Conservation (phyloP, 1,140 invertebrate genomes). For the Polyergus mexicanus region DNA sequence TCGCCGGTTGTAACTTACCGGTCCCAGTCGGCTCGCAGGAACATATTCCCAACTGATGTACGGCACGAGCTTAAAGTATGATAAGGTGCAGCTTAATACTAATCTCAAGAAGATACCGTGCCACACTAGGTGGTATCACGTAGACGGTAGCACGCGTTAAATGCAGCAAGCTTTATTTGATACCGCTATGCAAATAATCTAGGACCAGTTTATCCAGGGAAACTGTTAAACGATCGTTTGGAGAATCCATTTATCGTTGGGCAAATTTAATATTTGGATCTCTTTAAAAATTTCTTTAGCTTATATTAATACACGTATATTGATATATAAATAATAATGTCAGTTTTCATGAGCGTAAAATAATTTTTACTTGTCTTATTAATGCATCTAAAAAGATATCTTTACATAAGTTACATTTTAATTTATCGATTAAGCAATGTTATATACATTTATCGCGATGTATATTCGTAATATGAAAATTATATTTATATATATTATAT, state of each 20-base stretch:
- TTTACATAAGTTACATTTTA: background rate
- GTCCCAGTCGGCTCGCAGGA: background rate
- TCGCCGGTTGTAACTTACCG: conserved; percentile 26
- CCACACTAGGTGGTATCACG: background rate
- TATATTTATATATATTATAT: background rate
- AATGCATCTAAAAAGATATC: no score
- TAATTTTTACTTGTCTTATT: background rate
- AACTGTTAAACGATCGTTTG: conserved; percentile 24
- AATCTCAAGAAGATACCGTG: conserved; percentile 74
- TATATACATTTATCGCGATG: background rate
- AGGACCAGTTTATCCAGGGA: background rate
- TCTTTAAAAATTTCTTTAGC: conserved; percentile 1
- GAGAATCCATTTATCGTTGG: conserved; percentile 10
- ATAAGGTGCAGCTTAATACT: conserved; percentile 80
- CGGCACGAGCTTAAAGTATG: conserved; percentile 77
- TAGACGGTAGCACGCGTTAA: background rate
- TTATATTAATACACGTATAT: background rate
- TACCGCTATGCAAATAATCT: conserved; percentile 24
- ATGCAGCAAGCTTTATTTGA: conserved; percentile 19
- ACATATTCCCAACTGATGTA: conserved; percentile 67
- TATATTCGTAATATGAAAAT: background rate
- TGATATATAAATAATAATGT: background rate
- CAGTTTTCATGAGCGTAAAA: background rate
- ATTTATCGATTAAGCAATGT: background rate
- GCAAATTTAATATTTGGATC: background rate